Conservation (phyloP, 2,888 invertebrate genomes). For the Epirrita christyi region DNA sequence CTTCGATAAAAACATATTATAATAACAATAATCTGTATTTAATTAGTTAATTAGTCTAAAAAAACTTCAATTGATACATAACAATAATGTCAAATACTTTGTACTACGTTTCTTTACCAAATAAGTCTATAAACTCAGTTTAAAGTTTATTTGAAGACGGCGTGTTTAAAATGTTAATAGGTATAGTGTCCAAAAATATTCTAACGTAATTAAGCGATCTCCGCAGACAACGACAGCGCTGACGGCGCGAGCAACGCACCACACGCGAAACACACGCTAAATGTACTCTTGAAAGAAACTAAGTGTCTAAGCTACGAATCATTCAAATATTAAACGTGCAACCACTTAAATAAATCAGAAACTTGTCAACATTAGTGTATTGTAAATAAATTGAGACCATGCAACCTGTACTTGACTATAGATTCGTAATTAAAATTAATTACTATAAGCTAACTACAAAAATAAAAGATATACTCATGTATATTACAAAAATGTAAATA, state of each 20-base stretch:
- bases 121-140: slow-evolving; percentile 28
- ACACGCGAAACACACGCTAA: slow-evolving; percentile 30
- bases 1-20: slow-evolving; percentile 32
- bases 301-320: slow-evolving; percentile 38
- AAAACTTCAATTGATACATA: slow-evolving; percentile 57
- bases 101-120: slow-evolving; percentile 54
- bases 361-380: slow-evolving; percentile 49
- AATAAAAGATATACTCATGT: slow-evolving; percentile 72
- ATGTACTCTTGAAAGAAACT: slow-evolving; percentile 47
- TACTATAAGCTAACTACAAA: slow-evolving; percentile 67
- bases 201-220: slow-evolving; percentile 34
- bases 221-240: slow-evolving; percentile 42
- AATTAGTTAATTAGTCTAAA: slow-evolving; percentile 42
- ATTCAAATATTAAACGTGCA: slow-evolving; percentile 42
- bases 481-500: slow-evolving; percentile 72
- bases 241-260: slow-evolving; percentile 50
- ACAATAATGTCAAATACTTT: slow-evolving; percentile 56
- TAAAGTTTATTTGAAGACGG: slow-evolving; percentile 19
- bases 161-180: slow-evolving; percentile 27
- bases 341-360: slow-evolving; percentile 45
- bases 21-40: slow-evolving; percentile 27
- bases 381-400: slow-evolving; percentile 53
- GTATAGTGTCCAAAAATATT: slow-evolving; percentile 25
- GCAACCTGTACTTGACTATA: slow-evolving; percentile 57
- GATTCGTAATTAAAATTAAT: slow-evolving; percentile 42